A percentile compares a stretch with the other conserved stretches of the same genome.
Conservation (phyloP, 23 tunicate species). For the Corella eumyota region DNA sequence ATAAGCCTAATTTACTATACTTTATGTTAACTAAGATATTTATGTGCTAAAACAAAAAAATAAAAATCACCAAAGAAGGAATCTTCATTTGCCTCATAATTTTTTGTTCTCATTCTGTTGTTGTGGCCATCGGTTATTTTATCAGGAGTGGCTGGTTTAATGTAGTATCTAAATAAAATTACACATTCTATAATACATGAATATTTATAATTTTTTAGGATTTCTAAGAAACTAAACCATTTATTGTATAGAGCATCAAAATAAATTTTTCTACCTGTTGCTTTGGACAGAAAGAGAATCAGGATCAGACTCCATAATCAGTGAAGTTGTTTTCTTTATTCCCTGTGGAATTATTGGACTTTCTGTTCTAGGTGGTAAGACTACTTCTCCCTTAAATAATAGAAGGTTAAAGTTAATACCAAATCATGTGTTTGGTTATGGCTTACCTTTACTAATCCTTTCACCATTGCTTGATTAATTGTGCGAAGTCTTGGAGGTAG, state of each 20-base stretch:
- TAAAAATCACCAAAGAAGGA: conserved; percentile 40
- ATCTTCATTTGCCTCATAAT: conserved; percentile 26
- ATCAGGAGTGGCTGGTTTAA: conserved; percentile 1
- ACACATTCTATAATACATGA: too few species aligned
- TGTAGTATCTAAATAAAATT: neutral
- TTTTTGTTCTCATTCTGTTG: conserved; percentile 18
- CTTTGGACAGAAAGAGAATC: conserved; percentile 26
- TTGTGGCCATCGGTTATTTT: conserved; percentile 22
- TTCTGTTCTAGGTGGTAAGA: conserved; percentile 14
- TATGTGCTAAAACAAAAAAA: too few species aligned
- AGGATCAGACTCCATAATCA: conserved; percentile 36
- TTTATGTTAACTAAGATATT: too few species aligned
- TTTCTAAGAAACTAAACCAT: too few species aligned
- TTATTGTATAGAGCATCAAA: too few species aligned
- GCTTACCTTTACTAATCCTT: conserved; percentile 5
- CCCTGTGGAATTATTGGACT: conserved; percentile 6
- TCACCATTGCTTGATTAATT: conserved; percentile 4
- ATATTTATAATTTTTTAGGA: too few species aligned
- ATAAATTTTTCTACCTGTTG: conserved; percentile 34
- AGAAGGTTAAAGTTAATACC: too few species aligned
- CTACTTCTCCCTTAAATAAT: conserved; percentile 28
- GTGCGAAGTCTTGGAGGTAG: conserved; percentile 6
- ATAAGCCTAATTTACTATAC: too few species aligned
- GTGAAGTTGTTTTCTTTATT: conserved; percentile 16
- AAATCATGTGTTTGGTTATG: neutral